Evolutionary conservation across 2,888 invertebrate genomes (phyloP).

Genomic region (Camptogramma bilineatum): DNA sequence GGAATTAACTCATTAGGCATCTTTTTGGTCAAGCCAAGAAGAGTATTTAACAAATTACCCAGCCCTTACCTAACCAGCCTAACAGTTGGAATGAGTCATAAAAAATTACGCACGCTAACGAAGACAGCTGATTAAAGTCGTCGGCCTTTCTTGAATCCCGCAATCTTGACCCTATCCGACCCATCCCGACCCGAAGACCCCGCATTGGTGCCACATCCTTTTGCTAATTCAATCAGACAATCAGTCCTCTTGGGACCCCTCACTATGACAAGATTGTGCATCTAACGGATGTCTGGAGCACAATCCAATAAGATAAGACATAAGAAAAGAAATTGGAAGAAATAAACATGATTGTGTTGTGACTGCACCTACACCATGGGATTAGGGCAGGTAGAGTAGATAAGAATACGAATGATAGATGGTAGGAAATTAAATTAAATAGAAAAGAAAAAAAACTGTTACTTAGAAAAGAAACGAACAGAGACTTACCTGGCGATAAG

Average conservation of each 20-base stretch:
- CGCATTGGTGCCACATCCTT: conserved; percentile 61
- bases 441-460: too few species aligned
- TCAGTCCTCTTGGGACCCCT: conserved; percentile 21
- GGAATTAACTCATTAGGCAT: not conserved
- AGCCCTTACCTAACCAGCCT: conserved; percentile 22
- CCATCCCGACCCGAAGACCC: conserved; percentile 50
- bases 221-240: conserved; percentile 73
- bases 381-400: not conserved
- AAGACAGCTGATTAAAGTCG: conserved; percentile 66
- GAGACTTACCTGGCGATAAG: too few species aligned
- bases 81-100: conserved; percentile 55
- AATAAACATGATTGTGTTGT: not conserved
- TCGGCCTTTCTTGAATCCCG: conserved; percentile 49
- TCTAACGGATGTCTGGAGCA: not conserved
- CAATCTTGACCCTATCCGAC: conserved; percentile 58
- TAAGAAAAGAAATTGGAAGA: not conserved
- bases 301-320: conserved; percentile 3
- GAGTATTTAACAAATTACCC: conserved; percentile 1
- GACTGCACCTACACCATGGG: not conserved
- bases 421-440: too few species aligned
- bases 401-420: not conserved
- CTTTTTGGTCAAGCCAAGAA: not conserved
- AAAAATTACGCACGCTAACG: conserved; percentile 57
- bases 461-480: too few species aligned
- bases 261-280: conserved; percentile 17